phyloP scores from a whole-genome alignment of 2,797 vertebrate species.

The Menidia menidia region DNA sequence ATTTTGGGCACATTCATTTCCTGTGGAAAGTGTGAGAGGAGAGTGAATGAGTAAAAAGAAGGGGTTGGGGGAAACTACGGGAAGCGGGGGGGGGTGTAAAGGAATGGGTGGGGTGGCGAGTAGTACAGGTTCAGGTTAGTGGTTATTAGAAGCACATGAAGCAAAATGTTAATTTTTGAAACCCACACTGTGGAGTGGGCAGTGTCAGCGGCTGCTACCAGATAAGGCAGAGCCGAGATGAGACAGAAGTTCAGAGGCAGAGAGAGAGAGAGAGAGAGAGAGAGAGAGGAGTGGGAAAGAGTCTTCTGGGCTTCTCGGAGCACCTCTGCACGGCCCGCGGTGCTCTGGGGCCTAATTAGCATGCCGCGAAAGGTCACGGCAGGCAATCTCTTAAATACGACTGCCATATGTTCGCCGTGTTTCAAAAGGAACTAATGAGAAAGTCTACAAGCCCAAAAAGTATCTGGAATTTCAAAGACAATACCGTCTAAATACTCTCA shows the following conservation, averaged over 20 bases:
- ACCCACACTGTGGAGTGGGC: conserved; percentile 87
- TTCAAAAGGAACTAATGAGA: conserved; percentile 92
- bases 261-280: conserved; percentile 54
- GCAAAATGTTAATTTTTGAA: conserved; percentile 99
- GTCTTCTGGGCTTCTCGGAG: conserved; percentile 65
- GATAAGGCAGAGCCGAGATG: conserved; percentile 84
- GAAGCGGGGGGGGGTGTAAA: background rate
- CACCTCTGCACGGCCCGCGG: conserved; percentile 83
- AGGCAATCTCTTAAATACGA: conserved; percentile 95
- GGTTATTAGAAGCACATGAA: conserved; percentile 99
- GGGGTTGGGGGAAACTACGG: conserved; percentile 40
- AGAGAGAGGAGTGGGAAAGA: conserved; percentile 56
- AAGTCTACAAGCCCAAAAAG: conserved; percentile 88
- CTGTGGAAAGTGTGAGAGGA: conserved; percentile 88
- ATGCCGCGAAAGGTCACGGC: conserved; percentile 93
- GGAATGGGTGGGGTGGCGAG: conserved; percentile 52
- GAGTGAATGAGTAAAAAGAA: conserved; percentile 56
- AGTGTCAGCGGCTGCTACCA: conserved; percentile 86
- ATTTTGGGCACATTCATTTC: conserved; percentile 95
- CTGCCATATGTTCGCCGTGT: conserved; percentile 91
- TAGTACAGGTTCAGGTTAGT: conserved; percentile 86
- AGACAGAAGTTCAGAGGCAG: conserved; percentile 70
- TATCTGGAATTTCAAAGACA: conserved; percentile 88
- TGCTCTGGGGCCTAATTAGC: conserved; percentile 94
- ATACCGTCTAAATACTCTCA: conserved; percentile 83